Evolutionary conservation across 2,888 invertebrate species (phyloP), one percentile per base, ranked within the genome.

Genomic region (Beris chalybata): DNA sequence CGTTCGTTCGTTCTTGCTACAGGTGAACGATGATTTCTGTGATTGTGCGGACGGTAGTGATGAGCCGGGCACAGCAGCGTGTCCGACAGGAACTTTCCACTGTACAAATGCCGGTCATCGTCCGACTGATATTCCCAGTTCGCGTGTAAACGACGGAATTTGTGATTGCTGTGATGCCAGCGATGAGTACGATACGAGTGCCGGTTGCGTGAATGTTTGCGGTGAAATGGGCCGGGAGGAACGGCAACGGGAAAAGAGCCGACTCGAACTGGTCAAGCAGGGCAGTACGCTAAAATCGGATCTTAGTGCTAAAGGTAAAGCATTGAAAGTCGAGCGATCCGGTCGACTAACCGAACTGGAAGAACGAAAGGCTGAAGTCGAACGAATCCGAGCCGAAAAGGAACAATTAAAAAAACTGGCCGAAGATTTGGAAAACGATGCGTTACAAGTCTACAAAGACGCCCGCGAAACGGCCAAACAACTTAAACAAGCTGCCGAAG

Each of bases 141-240:
- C 92, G 0, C 85, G 92, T 75, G 95, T 98, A 3, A 96, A 97
- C 78, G 97, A 98, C 81, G 93, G 94, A 30, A 87, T 97, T 64
- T 98, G 97, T 81, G 97, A 96, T 78, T 96, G 95, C 75, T 95
- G 95, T 79, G 95, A 95, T 81, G 91, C 90, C 6, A 90, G 89
- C 69, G 95, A 95, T 77, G 95, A 96, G 76, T 92, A 96, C 74
- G 81, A 83, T 0, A 79, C 80, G 5, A 82, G 82, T 22, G 79
- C 83, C 12, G 78, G 82, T 5, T 97, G 96, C 77, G 71, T 82
- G 1, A 91, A 95, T 77, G 90, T 85, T 66, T 97, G 97, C 76
- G 84, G 86, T 67, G 93, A 93, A 75, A 80, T 95, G 64, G 93
- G 93, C 0, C 83, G 84, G 71, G 89, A 88, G 71, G 93, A 93